Evolutionary conservation across 92 coral and sea anemone genomes (phyloP), one percentile per base, ranked within the genome.

Genomic region (Heteractis magnifica): DNA sequence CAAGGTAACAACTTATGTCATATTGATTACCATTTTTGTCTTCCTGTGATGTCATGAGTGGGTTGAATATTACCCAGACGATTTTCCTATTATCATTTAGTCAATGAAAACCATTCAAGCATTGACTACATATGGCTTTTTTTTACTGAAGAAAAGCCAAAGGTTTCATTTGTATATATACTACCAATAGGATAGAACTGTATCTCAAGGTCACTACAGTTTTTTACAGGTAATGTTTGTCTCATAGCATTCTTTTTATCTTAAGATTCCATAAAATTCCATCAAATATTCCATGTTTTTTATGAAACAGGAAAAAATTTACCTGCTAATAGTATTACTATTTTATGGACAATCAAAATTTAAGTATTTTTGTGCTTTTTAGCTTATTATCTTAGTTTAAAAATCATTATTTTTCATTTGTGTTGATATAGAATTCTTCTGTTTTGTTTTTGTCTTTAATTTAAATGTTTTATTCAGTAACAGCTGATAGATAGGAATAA

Each of bases 1-100:
- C 73, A 68, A 19, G 49, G 73, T 68, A 6, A 68, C 9, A 7
- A 20, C 26, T 49, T 75, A 49, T 49, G 18, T 75, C 8, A 48
- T 52, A 75, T 75, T 75, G 79, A 18, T 49, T 34, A 14, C 16
- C 49, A 11, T 75, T 21, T 49, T 75, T 75, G 79, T 75, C 79
- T 75, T 75, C 79, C 79, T 75, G 79, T 75, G 79, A 75, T 75
- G 79, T 75, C 79, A 75, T 52, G 26, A 51, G 77, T 73, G 77
- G 77, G 77, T 14, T 75, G 13, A 75, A 75, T 14, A 52, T 16
- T 11, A 13, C 13, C 18, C 18, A 59, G 3, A 15, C 7, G 1
- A 65, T n/a, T 68, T 20, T 20, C 23, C 8, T 8, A 2, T 23
- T 26, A 6, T 10, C 16, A 68, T 68, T 21, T n/a, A 26, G 44